Base-by-base conservation (phyloP, 1,140 invertebrate species). In the Gryllus bimaculatus region DNA sequence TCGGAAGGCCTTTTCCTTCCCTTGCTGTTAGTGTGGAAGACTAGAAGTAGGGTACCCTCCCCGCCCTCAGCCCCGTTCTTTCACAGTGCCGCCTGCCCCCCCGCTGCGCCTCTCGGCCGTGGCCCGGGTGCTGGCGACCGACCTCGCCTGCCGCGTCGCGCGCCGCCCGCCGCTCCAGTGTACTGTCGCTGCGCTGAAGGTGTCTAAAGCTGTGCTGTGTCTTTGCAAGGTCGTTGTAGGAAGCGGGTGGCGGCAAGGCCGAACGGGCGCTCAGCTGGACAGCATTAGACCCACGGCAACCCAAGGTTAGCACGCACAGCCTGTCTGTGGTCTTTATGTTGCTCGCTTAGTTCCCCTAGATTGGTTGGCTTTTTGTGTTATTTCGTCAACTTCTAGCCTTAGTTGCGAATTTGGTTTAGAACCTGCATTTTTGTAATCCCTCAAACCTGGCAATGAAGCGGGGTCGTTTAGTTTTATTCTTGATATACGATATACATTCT, bases 281-380 rank as follows among this genome's bases (percentile, higher is more conserved):
- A 83, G 84, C 86, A 84, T 86, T 88, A 85, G 87, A 87, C 85
- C n/a, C 88, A 88, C 85, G 87, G 86, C 84, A 88, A 86, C 86
- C 85, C 86, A 83, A 83, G 82, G 82, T 83, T 80, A 48, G 66
- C 54, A 66, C 54, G 54, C 54, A 18, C 54, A 13, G 54, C 2
- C 54, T 66, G 18, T 66, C 54, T 13, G 54, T 10, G 54, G 54
- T 66, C 54, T 13, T 66, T 66, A 10, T 66, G 54, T 66, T 10
- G 18, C 54, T 13, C 54, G n/a, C 54, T 66, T 66, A 66, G 54
- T 13, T 66, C 54, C 54, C 54, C 18, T 66, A 66, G 54, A 66
- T 10, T 66, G 54, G 54, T 18, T 66, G 54, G 10, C 54, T 66
- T 66, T 18, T 66, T 66, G 54, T 66, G 54, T 66, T n/a, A n/a